phyloP scores from a whole-genome alignment of 2,888 invertebrate genomes.

The Napeogenes inachia region DNA sequence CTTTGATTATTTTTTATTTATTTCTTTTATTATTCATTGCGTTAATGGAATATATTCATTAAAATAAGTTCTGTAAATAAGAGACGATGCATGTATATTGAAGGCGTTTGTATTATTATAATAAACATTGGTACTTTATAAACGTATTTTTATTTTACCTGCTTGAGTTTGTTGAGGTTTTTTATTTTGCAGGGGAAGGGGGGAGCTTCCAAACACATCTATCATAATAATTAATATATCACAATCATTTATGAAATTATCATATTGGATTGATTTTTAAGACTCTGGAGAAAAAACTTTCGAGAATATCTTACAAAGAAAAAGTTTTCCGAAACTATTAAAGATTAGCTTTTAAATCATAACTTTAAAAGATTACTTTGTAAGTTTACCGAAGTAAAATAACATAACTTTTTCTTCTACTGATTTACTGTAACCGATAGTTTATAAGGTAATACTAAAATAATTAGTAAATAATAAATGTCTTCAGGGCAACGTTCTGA shows the following conservation, averaged over 20 bases:
- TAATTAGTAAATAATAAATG: slow-evolving; percentile 16
- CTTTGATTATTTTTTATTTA: too few relatives aligned
- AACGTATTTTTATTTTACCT: slow-evolving; percentile 25
- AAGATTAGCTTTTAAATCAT: too few relatives aligned
- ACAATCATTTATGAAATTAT: too few relatives aligned
- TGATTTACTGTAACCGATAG: slow-evolving; percentile 8
- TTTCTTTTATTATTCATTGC: too few relatives aligned
- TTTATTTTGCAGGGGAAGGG: too few relatives aligned
- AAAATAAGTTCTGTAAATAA: slow-evolving; percentile 18
- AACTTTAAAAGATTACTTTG: too few relatives aligned
- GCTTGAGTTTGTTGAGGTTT: background rate
- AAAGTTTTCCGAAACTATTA: too few relatives aligned
- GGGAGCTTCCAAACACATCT: too few relatives aligned
- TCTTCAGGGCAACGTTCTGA: slow-evolving; percentile 31
- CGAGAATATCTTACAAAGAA: too few relatives aligned
- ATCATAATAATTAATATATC: too few relatives aligned
- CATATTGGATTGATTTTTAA: too few relatives aligned
- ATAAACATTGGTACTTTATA: slow-evolving; percentile 52
- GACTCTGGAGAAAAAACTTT: too few relatives aligned
- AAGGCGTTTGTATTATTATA: slow-evolving; percentile 33
- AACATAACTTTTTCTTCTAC: background rate
- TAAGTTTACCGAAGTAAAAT: slow-evolving; percentile 4
- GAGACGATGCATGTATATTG: slow-evolving; percentile 24
- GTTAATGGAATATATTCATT: slow-evolving; percentile 25
- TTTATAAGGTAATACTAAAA: background rate